Evolutionary conservation across 1,140 invertebrate species (phyloP).

Genomic region (Pseudachorutes palmiensis): DNA sequence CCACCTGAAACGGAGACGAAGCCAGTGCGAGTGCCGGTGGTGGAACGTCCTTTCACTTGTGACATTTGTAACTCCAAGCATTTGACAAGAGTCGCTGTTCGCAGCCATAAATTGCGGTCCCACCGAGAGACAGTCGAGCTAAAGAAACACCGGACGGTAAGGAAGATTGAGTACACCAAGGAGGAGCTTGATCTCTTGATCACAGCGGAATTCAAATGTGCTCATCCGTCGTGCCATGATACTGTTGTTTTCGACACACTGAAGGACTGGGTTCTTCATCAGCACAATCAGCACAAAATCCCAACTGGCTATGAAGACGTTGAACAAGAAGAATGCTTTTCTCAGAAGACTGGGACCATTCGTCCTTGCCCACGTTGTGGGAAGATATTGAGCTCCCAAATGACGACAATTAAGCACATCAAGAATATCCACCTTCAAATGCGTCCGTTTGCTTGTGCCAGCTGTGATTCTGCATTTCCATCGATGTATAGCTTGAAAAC

Average conservation of each 20-base stretch:
- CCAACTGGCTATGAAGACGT: not conserved
- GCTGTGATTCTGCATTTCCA: not conserved
- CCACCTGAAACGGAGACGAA: too few relatives aligned
- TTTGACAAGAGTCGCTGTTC: too few relatives aligned
- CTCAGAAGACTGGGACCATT: not conserved
- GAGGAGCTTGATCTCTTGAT: too few relatives aligned
- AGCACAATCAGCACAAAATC: not conserved
- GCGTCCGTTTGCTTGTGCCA: not conserved
- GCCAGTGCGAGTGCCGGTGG: too few relatives aligned
- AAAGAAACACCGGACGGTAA: too few relatives aligned
- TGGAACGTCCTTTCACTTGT: too few relatives aligned
- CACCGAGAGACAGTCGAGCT: not conserved
- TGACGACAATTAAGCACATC: not conserved
- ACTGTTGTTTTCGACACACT: not conserved
- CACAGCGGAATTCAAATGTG: not conserved
- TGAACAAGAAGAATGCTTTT: not conserved
- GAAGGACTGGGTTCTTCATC: not conserved
- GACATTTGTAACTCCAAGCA: too few relatives aligned
- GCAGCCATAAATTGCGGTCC: not conserved
- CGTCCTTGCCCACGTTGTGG: not conserved
- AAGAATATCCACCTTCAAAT: not conserved
- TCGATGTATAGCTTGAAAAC: not conserved
- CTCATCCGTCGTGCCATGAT: not conserved
- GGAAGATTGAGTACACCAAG: too few relatives aligned
- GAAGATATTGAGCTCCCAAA: not conserved